These are phyloP conservation scores for Sclerurus mexicanus DNA, from an alignment of 2,113 vertebrate species.

Conservation along the genomic window DNA sequence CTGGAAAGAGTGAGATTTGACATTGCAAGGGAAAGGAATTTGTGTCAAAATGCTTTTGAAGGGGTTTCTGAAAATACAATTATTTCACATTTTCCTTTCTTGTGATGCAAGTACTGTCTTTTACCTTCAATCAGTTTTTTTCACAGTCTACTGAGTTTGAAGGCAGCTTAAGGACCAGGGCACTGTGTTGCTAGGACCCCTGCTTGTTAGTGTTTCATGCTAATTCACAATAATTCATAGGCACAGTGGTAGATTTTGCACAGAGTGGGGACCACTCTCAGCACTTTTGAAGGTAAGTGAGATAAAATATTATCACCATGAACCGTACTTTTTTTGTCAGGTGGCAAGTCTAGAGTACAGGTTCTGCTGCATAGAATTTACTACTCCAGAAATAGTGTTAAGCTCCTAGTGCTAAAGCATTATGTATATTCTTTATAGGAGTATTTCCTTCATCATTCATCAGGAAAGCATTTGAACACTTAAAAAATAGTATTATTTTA, in stretches of 20 bases:
- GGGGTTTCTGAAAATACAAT: neutral
- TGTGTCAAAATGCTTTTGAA: neutral
- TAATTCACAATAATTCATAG: neutral
- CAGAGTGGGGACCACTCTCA: neutral
- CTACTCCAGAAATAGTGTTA: neutral
- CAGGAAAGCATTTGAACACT: neutral
- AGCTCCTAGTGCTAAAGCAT: neutral
- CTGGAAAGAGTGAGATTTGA: neutral
- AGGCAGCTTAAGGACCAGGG: neutral
- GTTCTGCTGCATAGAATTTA: neutral
- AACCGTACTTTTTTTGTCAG: neutral
- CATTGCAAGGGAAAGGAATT: neutral
- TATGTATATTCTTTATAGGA: neutral
- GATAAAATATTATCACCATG: neutral
- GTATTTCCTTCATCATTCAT: neutral
- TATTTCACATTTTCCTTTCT: neutral
- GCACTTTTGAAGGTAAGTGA: neutral
- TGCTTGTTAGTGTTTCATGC: neutral
- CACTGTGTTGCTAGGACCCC: neutral
- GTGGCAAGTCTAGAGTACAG: neutral
- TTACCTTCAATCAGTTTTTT: neutral
- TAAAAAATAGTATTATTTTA: neutral
- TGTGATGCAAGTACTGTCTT: neutral
- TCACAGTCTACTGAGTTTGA: neutral
- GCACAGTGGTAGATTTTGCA: neutral